Conservation (phyloP, 2,797 vertebrate species). For the Hippocampus kuda region DNA sequence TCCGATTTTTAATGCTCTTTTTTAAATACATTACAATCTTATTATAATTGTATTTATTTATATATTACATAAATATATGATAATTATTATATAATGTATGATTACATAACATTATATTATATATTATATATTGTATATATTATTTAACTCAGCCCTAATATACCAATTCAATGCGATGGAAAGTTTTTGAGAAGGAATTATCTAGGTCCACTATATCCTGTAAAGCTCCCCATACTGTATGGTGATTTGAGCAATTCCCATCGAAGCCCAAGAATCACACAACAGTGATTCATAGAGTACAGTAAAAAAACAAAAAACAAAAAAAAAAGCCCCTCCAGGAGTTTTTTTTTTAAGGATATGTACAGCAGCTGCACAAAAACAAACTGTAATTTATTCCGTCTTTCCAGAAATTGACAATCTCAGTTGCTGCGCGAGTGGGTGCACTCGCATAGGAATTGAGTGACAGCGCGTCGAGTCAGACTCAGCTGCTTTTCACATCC, state of each 20-base stretch:
- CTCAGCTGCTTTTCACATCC: not conserved
- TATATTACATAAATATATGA: too few species aligned
- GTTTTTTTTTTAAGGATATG: not conserved
- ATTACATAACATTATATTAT: too few species aligned
- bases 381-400: not conserved
- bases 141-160: too few species aligned
- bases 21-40: too few species aligned
- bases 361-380: not conserved
- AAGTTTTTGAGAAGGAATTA: too few species aligned
- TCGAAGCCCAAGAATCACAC: not conserved
- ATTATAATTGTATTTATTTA: too few species aligned
- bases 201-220: too few species aligned
- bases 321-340: not conserved
- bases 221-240: too few species aligned
- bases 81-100: too few species aligned
- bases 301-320: not conserved
- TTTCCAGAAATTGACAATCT: not conserved
- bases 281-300: not conserved
- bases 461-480: not conserved
- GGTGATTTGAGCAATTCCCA: not conserved
- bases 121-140: too few species aligned
- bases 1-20: too few species aligned
- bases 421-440: not conserved
- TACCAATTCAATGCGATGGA: too few species aligned
- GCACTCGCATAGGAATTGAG: not conserved